Percentiles rank a stretch among this genome's conserved stretches.
Conservation (phyloP, 1,140 invertebrate genomes). For the Anastatus disparis region DNA sequence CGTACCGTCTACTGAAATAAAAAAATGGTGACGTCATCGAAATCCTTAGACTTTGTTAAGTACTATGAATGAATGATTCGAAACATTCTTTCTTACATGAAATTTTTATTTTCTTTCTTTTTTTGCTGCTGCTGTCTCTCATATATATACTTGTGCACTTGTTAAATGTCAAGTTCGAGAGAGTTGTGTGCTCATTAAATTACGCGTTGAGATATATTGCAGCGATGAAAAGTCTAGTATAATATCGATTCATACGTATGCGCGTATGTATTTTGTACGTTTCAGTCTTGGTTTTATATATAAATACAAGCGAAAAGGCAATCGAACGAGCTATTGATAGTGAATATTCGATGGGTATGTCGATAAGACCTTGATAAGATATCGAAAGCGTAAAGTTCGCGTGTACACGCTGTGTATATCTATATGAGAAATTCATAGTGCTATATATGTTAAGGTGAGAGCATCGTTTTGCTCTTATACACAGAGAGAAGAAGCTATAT, state of each 20-base stretch:
- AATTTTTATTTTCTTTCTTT: background rate
- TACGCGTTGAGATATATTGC: background rate
- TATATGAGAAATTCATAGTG: too few species aligned
- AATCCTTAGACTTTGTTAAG: background rate
- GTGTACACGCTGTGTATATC: too few species aligned
- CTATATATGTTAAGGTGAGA: too few species aligned
- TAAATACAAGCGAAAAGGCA: background rate
- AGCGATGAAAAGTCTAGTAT: background rate
- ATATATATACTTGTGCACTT: background rate
- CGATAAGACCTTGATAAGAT: slow-evolving; percentile 28
- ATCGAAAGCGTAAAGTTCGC: background rate
- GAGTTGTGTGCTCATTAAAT: background rate
- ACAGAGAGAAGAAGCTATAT: slow-evolving; percentile 24
- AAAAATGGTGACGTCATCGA: slow-evolving; percentile 4
- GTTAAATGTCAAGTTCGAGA: slow-evolving; percentile 31
- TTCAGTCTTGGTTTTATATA: too few species aligned
- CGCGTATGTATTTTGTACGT: too few species aligned
- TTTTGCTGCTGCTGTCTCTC: background rate
- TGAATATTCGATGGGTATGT: background rate
- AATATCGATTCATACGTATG: too few species aligned
- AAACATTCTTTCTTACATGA: background rate
- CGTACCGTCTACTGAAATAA: too few species aligned
- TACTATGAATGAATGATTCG: too few species aligned
- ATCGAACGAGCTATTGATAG: slow-evolving; percentile 15
- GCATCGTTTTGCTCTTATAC: too few species aligned